phyloP scores from a whole-genome alignment of 1,140 invertebrate species.

The Penaeus indicus region DNA sequence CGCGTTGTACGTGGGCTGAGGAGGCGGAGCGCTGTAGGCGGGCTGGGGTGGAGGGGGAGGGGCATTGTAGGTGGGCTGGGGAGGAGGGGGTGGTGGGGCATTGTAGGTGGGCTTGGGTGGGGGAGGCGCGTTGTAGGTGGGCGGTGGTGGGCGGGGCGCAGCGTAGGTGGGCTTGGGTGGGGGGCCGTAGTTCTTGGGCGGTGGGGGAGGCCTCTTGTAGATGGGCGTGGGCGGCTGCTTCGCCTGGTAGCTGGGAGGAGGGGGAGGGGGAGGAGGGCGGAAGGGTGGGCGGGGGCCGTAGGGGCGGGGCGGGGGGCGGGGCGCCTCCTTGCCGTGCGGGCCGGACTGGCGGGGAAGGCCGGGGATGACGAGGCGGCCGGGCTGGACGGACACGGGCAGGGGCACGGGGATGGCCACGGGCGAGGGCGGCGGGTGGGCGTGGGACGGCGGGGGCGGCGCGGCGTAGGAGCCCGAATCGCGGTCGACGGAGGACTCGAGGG shows the following conservation, averaged over 20 bases:
- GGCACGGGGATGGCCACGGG: conserved; percentile 57
- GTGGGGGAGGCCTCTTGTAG: no score
- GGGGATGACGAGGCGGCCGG: conserved; percentile 60
- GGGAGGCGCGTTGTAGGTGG: background rate
- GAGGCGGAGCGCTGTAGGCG: conserved; percentile 11
- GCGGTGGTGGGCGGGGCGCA: background rate
- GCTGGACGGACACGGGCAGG: conserved; percentile 54
- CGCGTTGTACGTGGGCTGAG: background rate
- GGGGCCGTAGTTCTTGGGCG: conserved; percentile 15
- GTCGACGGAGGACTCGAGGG: conserved; percentile 51
- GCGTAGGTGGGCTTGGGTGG: conserved; percentile 20
- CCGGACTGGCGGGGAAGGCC: conserved; percentile 9
- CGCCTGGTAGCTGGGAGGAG: background rate
- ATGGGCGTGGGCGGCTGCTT: no score
- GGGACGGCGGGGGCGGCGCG: background rate
- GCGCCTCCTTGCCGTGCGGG: conserved; percentile 7
- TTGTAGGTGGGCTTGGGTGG: conserved; percentile 12
- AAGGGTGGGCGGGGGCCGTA: conserved; percentile 46
- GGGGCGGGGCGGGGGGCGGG: conserved; percentile 20
- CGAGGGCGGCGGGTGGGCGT: conserved; percentile 2
- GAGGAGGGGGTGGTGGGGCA: conserved; percentile 34
- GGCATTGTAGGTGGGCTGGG: background rate
- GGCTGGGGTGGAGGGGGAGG: conserved; percentile 22
- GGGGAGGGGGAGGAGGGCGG: background rate
- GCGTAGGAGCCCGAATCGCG: conserved; percentile 24